Base-by-base conservation (phyloP, 2,797 vertebrate genomes). In the Bradypodion ventrale region DNA sequence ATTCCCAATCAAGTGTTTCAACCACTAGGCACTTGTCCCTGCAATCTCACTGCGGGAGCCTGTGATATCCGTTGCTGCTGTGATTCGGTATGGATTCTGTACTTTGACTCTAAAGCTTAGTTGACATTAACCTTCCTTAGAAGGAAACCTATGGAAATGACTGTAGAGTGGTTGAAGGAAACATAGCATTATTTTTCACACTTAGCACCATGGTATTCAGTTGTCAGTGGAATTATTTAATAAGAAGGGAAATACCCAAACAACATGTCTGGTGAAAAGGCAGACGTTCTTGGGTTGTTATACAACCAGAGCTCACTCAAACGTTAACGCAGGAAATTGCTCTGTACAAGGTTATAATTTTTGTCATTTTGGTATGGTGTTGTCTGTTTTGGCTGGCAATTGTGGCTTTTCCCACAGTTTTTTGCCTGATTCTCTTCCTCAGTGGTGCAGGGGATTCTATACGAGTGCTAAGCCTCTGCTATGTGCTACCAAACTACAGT, bases 41-140 rank as follows among this genome's bases (percentile, higher is more conserved):
- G 99, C 94, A 96, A 99, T 78, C 92, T 99, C 60, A 97, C 96
- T 5, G 88, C 93, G 0, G 93, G 93, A 85, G 93, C 89, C 29
- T 99, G 98, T 94, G 97, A 99, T 78, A 5, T 97, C 32, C 96
- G 95, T 87, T 99, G 98, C 92, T 99, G 98, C 93, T 99, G 99
- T 96, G 99, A 99, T 85, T 91, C 73, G 97, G 98, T 99, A 96
- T 0, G 82, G 79, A 9, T 1, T 88, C 80, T 46, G 21, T 13
- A 0, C 68, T 80, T 37, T 37, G 70, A 6, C 87, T 37, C 8
- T 29, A 29, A 75, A 82, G 27, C 25, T 19, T 68, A 7, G 27
- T 76, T 80, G 15, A 52, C 1, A 5, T 69, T 73, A 15, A 40
- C 4, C 12, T 75, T 16, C 62, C 75, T 25, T 4, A 81, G 0